These are phyloP conservation scores for Syritta pipiens DNA, from an alignment of 2,888 invertebrate species.

Conservation along the genomic window DNA sequence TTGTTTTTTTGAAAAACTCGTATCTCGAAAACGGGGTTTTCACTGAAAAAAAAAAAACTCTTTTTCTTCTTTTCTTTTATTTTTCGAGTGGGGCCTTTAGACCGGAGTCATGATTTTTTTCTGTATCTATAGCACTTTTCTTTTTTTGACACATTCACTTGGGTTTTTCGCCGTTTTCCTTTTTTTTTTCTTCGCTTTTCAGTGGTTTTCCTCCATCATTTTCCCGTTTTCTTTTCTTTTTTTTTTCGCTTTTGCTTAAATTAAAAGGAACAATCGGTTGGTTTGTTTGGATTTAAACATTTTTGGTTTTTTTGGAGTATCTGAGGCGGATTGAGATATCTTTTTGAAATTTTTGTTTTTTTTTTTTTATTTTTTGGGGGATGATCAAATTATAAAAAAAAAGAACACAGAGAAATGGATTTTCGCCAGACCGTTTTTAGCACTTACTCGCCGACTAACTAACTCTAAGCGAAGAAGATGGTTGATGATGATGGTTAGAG, in stretches of 20 bases:
- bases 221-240: background rate
- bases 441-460: slow-evolving; percentile 70
- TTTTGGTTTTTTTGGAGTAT: slow-evolving; percentile 14
- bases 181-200: slow-evolving; percentile 4
- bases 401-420: slow-evolving; percentile 62
- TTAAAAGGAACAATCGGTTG: slow-evolving; percentile 67
- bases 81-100: slow-evolving; percentile 43
- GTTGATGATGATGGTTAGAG: slow-evolving; percentile 63
- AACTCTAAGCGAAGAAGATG: slow-evolving; percentile 68
- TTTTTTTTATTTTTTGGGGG: slow-evolving; percentile 35
- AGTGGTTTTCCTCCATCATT: background rate
- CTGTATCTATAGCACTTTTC: slow-evolving; percentile 69
- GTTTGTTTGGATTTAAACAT: slow-evolving; percentile 41
- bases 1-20: background rate
- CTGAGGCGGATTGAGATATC: background rate
- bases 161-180: slow-evolving; percentile 38
- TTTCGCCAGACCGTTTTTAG: slow-evolving; percentile 66
- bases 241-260: slow-evolving; percentile 31
- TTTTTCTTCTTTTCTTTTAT: slow-evolving; percentile 10
- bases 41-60: background rate
- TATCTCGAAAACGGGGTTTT: too few species aligned
- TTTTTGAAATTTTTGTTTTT: background rate
- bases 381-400: slow-evolving; percentile 62
- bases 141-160: slow-evolving; percentile 58
- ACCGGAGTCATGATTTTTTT: slow-evolving; percentile 68